A percentile compares a stretch with the other conserved stretches of the same genome.
Evolutionary conservation across 2,888 invertebrate genomes (phyloP).

Genomic region (Xestia xanthographa): DNA sequence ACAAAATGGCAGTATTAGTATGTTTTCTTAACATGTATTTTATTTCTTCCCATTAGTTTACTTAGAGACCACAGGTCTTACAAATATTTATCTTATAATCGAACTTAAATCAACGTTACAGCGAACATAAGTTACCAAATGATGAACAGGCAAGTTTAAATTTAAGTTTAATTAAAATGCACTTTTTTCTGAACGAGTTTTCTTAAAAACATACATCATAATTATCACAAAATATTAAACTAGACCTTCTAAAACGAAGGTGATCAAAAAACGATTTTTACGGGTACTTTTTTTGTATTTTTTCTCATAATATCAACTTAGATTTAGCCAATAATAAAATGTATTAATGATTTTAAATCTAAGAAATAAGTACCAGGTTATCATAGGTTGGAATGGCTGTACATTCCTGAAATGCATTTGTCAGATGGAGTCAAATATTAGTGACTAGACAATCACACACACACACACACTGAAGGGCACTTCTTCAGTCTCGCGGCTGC

Average conservation of each 20-base stretch:
- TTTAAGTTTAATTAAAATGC: conserved; percentile 74
- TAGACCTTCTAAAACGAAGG: conserved; percentile 87
- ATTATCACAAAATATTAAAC: conserved; percentile 70
- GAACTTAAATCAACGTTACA: conserved; percentile 71
- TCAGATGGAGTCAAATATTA: conserved; percentile 73
- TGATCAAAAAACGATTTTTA: conserved; percentile 36
- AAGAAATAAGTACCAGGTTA: conserved; percentile 69
- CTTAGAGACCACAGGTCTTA: conserved; percentile 89
- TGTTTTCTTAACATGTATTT: conserved; percentile 59
- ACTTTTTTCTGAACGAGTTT: conserved; percentile 65
- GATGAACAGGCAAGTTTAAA: conserved; percentile 71
- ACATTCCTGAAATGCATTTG: conserved; percentile 65
- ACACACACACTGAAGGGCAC: conserved; percentile 67
- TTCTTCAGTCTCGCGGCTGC: conserved; percentile 17
- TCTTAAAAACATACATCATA: conserved; percentile 56
- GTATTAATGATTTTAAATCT: conserved; percentile 53
- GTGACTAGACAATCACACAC: conserved; percentile 87
- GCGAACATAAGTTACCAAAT: conserved; percentile 67
- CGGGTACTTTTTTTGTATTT: conserved; percentile 44
- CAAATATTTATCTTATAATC: conserved; percentile 71
- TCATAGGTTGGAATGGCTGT: conserved; percentile 62
- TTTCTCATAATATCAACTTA: conserved; percentile 52
- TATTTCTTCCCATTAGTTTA: conserved; percentile 73
- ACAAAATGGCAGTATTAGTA: conserved; percentile 67
- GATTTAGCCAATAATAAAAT: conserved; percentile 60